Base-by-base conservation (phyloP, 2,797 vertebrate genomes). In the Liasis olivaceus region DNA sequence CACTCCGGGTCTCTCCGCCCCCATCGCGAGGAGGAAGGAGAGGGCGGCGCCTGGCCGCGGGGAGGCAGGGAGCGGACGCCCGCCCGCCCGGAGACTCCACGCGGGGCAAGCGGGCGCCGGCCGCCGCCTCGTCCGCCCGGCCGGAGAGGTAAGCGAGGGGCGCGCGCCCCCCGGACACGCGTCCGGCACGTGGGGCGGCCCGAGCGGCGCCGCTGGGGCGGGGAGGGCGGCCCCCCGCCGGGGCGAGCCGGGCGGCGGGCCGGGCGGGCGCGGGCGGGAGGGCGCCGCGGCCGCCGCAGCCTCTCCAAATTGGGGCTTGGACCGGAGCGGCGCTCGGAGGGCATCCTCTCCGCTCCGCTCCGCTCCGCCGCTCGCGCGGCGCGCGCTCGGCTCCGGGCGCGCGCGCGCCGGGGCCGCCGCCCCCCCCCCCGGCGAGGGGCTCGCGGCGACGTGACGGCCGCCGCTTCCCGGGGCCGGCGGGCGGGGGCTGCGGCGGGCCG, bases 1-100 rank as follows among this genome's bases (percentile, higher is more conserved):
- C 92, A 51, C 8, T 31, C 47, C 89, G 87, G 93, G 90, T 91
- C 93, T 89, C 60, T 20, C 90, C 92, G 84, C 90, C 92, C 89
- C 54, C 60, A 86, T 26, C 5, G 69, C 5, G 47, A 28, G 72
- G 72, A 85, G 60, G 91, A 28, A 56, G 87, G 87, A 1, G 51
- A 14, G 42, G 54, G 69, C 24, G 42, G 47, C 42, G 90, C 60
- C 36, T 24, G 89, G 59, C 58, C 31, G 60, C 14, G n/a, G n/a
- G n/a, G n/a, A n/a, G n/a, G n/a, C n/a, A 12, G 28, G 84, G 63
- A 59, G 86, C 91, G 31, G 90, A 60, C n/a, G 7, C 60, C 62
- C 62, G 62, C 20, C 60, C 51, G 62, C 31, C 69, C n/a, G 64
- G 85, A 26, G 13, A 26, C 2, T 11, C 84, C 22, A 54, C 42